Base-by-base conservation (phyloP, 2,888 invertebrate genomes). In the Molanna angustata region DNA sequence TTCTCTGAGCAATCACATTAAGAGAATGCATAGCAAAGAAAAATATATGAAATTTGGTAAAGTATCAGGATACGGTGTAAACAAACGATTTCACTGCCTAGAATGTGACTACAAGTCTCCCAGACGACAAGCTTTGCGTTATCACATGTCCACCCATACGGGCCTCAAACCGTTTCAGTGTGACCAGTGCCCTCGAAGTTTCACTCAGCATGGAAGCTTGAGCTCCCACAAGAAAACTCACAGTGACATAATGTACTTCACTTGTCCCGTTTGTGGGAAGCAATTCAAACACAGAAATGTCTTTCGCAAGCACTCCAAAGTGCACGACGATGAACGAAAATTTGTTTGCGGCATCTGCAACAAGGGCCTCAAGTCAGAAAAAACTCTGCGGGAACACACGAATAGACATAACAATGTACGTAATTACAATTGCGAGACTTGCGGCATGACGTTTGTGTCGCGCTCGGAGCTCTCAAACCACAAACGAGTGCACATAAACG, bases 281-380 rank as follows among this genome's bases (percentile, higher is more conserved):
- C 76, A 76, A 63, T 77, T 77, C 58, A 76, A 76, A 65, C 72
- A 73, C 64, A 68, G 72, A 39, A 73, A 69, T 60, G 65, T 73
- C 45, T 63, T 75, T 39, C 74, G 73, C 60, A 72, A 69, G 39
- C 76, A 77, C 52, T 61, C 67, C 44, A 63, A 63, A 52, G 76
- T 76, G 1, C 77, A 77, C 64, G 31, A 21, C 21, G 68, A 68
- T 52, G 64, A 20, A 61, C 72, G 69, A 4, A 73, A 67, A 56
- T 57, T 61, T 9, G 17, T 17, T 17, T 77, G 77, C 61, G 65
- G 62, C 35, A 65, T 76, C 51, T 77, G 77, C 58, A 66, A 66
- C 11, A 76, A 76, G 61, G 60, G 60, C 32, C 64, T 76, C 16
- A 76, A 76, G 64, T 69, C 75, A 0, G 71, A 69, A 42, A 68